A percentile compares a stretch with the other conserved stretches of the same genome.
Evolutionary conservation across 2,113 vertebrate species (phyloP).

Genomic region (Anhinga rufa): DNA sequence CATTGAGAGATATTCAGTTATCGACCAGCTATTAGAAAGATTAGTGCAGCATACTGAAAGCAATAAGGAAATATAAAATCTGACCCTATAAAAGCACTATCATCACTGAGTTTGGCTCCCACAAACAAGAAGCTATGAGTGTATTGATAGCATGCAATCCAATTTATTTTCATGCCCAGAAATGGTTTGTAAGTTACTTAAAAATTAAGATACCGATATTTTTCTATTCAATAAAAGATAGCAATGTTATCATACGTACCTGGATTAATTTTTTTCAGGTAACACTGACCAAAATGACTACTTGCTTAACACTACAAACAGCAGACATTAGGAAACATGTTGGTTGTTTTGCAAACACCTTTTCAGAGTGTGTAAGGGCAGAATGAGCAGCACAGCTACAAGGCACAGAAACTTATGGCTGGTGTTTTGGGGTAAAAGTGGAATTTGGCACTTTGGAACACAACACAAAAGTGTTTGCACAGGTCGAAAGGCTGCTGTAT

Average conservation of each 20-base stretch:
- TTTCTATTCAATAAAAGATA: slow-evolving; percentile 41
- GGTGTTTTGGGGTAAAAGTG: neutral
- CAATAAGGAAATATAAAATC: neutral
- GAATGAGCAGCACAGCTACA: neutral
- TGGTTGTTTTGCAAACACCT: neutral
- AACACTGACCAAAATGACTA: neutral
- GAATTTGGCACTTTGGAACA: neutral
- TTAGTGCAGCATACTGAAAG: neutral
- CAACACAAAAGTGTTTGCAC: neutral
- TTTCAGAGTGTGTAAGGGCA: neutral
- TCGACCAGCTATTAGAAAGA: neutral
- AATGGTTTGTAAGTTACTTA: neutral
- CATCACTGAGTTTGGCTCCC: neutral
- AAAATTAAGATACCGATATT: slow-evolving; percentile 4
- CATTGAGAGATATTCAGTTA: neutral
- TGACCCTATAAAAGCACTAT: neutral
- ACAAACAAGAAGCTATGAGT: neutral
- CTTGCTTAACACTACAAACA: neutral
- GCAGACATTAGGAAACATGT: neutral
- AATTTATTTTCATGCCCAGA: neutral
- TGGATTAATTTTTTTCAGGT: neutral
- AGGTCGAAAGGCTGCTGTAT: neutral
- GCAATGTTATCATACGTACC: neutral
- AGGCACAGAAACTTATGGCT: neutral
- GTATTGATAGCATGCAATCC: neutral